Percentiles rank a stretch among this genome's conserved stretches.
Evolutionary conservation across 2,113 vertebrate species (phyloP).

Genomic region (Cinclus cinclus): DNA sequence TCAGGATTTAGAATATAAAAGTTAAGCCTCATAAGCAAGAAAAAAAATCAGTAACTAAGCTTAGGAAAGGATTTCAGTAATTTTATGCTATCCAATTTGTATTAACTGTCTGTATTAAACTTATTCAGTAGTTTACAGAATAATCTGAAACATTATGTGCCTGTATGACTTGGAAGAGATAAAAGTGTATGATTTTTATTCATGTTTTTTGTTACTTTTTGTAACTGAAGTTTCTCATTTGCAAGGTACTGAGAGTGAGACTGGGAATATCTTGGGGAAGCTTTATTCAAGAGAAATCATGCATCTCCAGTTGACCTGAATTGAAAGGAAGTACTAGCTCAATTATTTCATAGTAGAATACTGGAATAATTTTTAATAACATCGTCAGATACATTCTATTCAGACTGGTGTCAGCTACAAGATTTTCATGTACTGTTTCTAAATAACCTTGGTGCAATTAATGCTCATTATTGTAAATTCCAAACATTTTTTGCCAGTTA

Average conservation of each 20-base stretch:
- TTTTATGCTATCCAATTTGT: not conserved
- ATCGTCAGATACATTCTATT: not conserved
- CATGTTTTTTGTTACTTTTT: not conserved
- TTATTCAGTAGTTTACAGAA: not conserved
- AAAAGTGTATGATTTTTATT: not conserved
- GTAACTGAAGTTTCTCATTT: not conserved
- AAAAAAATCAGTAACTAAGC: not conserved
- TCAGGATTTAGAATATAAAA: slow-evolving; percentile 60
- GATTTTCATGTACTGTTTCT: not conserved
- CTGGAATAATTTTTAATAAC: not conserved
- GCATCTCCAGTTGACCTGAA: not conserved
- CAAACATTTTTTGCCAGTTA: not conserved
- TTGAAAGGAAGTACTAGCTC: not conserved
- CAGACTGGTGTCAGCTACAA: not conserved
- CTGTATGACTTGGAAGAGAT: not conserved
- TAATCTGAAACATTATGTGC: not conserved
- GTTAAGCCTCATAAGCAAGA: not conserved
- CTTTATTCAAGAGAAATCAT: slow-evolving; percentile 30
- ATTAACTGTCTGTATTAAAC: not conserved
- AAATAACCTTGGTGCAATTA: not conserved
- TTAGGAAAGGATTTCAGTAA: not conserved
- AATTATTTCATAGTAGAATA: not conserved
- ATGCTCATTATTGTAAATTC: not conserved
- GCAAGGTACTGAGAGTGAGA: not conserved
- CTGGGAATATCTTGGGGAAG: not conserved